Evolutionary conservation across 1,140 invertebrate genomes (phyloP), one percentile per base, ranked within the genome.

Genomic region (Ostrea edulis): DNA sequence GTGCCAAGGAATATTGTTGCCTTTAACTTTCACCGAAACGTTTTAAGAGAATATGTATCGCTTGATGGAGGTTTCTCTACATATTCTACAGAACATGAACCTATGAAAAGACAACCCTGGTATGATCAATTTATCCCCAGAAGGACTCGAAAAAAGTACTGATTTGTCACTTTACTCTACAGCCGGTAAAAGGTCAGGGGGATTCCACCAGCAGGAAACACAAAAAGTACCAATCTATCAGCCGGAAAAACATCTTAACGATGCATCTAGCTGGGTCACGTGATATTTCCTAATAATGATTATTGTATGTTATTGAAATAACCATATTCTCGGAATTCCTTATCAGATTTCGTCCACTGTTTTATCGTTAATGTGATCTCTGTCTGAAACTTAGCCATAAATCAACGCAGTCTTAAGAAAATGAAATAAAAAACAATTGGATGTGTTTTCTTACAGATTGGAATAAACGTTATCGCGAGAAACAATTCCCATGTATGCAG

Each of bases 381-480:
- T 29, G 68, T 77, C 68, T 77, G 68, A 77, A 77, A 77, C 68
- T 25, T 77, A 77, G 25, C 68, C 68, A 77, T 77, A 77, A 77
- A 77, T 77, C 68, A 77, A 77, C 29, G 68, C 25, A 35, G 68
- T 77, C 68, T 77, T 77, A 77, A 77, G 68, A 77, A 77, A 77
- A 77, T 77, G 68, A 25, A 77, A 29, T 77, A 77, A 29, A 77
- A 77, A 77, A 77, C 68, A 77, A 77, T 77, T 77, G 9, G 25
- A 77, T 77, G 68, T 77, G 68, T 77, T 77, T 77, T 77, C 68
- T 77, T 25, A 14, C 25, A 77, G 68, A 77, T 77, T 77, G 68
- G 9, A 77, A 77, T 77, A 77, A 77, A 17, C 68, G 68, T 77
- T 77, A 29, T 77, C 68, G 11, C 22, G 68, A 77, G 35, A 77